Conservation (phyloP, 2,113 vertebrate genomes). For the Chauna torquata region DNA sequence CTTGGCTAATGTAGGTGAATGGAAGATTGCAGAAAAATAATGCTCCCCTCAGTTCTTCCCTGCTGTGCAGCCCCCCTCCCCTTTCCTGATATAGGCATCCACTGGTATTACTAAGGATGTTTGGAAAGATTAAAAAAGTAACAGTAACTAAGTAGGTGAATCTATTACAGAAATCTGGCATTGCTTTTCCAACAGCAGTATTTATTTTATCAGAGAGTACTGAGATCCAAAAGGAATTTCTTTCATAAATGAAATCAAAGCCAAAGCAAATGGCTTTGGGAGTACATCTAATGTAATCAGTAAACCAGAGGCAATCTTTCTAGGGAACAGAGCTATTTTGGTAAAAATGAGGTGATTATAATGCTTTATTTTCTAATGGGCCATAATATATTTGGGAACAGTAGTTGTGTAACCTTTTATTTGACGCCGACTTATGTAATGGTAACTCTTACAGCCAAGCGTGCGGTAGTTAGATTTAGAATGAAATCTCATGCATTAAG, state of each 20-base stretch:
- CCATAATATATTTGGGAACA: background rate
- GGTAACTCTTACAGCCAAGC: background rate
- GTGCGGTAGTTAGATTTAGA: background rate
- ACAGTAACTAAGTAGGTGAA: background rate
- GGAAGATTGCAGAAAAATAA: background rate
- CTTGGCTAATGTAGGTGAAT: background rate
- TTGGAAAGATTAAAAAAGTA: background rate
- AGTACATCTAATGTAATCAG: background rate
- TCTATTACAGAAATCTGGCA: background rate
- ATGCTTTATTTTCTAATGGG: conserved; percentile 29
- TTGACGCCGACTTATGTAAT: background rate
- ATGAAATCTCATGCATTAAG: background rate
- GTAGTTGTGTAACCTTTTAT: background rate
- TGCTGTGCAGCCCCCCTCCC: background rate
- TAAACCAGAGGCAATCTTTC: background rate
- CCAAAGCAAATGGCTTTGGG: background rate
- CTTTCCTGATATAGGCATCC: background rate
- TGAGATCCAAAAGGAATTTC: background rate
- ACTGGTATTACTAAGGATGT: background rate
- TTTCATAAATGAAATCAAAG: background rate
- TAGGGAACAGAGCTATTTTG: background rate
- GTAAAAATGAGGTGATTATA: background rate
- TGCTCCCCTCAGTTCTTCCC: background rate
- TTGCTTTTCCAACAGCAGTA: background rate
- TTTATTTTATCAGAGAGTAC: background rate